Conservation (phyloP, 1,140 invertebrate genomes). For the Brachionus paranguensis region DNA sequence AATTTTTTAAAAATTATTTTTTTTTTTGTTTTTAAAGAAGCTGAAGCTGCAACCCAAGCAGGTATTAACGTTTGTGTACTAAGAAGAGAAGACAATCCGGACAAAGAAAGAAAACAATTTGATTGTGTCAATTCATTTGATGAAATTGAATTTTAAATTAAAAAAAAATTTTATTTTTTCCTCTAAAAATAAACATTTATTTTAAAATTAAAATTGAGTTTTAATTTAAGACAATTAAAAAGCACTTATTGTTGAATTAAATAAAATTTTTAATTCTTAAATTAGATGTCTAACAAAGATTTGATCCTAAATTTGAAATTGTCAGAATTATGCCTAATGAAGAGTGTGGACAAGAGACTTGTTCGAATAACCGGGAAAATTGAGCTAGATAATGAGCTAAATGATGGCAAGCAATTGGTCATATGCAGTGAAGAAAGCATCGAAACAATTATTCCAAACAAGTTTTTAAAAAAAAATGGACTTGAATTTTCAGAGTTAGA, state of each 20-base stretch:
- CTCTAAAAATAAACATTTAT: not conserved
- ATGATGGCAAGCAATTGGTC: slow-evolving; percentile 16
- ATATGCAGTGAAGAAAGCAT: slow-evolving; percentile 2
- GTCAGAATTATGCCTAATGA: not conserved
- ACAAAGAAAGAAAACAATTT: slow-evolving; percentile 6
- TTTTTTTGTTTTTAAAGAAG: not conserved
- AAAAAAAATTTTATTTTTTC: not conserved
- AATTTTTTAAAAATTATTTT: not conserved
- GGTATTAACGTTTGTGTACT: slow-evolving; percentile 1
- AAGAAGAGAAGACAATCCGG: slow-evolving; percentile 11
- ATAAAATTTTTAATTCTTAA: not conserved
- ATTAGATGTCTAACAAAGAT: not conserved
- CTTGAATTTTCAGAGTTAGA: not conserved
- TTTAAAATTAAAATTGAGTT: not conserved
- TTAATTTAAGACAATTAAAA: not conserved
- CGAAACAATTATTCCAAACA: not conserved
- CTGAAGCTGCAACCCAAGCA: slow-evolving; percentile 6
- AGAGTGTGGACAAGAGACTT: not conserved
- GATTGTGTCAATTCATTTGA: not conserved
- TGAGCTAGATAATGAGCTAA: not conserved
- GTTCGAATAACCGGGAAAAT: not conserved
- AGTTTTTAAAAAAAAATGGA: not conserved
- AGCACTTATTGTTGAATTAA: not conserved
- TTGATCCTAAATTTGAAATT: not conserved
- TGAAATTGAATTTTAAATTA: slow-evolving; percentile 17